Percentiles rank a stretch among this genome's conserved stretches.
Evolutionary conservation across 2,113 vertebrate species (phyloP).

Genomic region (Corythornis vintsioides): DNA sequence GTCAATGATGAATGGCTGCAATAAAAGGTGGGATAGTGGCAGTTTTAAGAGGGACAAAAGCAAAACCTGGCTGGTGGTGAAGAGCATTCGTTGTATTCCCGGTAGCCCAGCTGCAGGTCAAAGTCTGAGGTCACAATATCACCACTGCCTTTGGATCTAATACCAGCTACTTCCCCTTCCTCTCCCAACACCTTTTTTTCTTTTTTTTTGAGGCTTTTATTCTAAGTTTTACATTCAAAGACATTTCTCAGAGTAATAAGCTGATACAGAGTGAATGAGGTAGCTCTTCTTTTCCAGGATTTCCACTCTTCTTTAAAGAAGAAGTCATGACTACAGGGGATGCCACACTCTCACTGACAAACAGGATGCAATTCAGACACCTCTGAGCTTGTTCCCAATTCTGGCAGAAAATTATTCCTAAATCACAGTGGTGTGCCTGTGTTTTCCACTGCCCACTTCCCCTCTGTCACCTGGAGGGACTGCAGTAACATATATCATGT

Average conservation of each 20-base stretch:
- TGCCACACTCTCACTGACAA: not conserved
- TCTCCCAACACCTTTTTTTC: not conserved
- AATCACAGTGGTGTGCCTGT: not conserved
- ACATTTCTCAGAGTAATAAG: not conserved
- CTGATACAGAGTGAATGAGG: not conserved
- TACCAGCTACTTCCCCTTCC: not conserved
- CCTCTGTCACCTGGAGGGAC: not conserved
- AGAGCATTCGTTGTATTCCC: not conserved
- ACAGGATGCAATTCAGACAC: not conserved
- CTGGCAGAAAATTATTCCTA: not conserved
- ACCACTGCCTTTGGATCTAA: not conserved
- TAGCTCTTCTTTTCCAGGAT: not conserved
- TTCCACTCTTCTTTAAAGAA: not conserved
- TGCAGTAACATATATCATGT: not conserved
- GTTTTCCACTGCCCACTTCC: not conserved
- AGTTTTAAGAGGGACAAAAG: slow-evolving; percentile 43
- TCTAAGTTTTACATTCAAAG: slow-evolving; percentile 12
- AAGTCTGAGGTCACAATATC: not conserved
- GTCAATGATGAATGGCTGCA: slow-evolving; percentile 49
- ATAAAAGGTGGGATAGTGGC: slow-evolving; percentile 45
- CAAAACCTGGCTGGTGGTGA: slow-evolving; percentile 31
- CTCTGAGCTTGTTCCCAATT: not conserved
- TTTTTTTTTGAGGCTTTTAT: not conserved
- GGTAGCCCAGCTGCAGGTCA: not conserved
- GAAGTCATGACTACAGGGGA: not conserved